A percentile compares a stretch with the other conserved stretches of the same genome.
Evolutionary conservation across 2,888 invertebrate species (phyloP).

Genomic region (Euclidia mi): DNA sequence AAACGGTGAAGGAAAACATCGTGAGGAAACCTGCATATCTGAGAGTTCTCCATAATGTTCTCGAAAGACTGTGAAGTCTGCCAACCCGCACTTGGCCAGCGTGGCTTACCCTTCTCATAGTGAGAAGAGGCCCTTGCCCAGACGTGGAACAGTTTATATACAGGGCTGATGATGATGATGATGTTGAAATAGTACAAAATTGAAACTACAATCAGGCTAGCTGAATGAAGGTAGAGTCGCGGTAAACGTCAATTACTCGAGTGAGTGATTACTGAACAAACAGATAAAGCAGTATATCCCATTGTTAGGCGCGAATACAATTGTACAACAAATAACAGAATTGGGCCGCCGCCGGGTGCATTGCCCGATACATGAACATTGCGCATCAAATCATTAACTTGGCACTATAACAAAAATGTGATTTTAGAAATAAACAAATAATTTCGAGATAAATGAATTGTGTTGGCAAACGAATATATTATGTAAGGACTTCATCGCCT

Average conservation of each 20-base stretch:
- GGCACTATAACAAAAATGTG: slow-evolving; percentile 60
- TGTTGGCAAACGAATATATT: slow-evolving; percentile 45
- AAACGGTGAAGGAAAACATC: no score
- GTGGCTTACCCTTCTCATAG: no score
- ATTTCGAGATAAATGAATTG: slow-evolving; percentile 50
- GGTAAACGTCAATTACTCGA: slow-evolving; percentile 21
- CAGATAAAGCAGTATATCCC: slow-evolving; percentile 40
- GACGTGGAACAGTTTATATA: no score
- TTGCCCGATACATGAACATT: slow-evolving; percentile 65
- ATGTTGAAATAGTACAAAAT: no score
- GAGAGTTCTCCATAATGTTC: no score
- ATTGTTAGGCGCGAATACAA: slow-evolving; percentile 20
- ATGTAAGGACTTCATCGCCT: slow-evolving; percentile 36
- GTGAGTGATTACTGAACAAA: slow-evolving; percentile 37
- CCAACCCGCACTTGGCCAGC: no score
- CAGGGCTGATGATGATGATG: no score
- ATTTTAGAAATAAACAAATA: slow-evolving; percentile 58
- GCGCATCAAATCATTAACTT: slow-evolving; percentile 52
- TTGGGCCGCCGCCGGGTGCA: slow-evolving; percentile 68
- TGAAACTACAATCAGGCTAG: no score
- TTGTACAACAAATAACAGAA: slow-evolving; percentile 56
- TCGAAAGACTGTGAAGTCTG: no score
- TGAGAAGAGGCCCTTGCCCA: no score
- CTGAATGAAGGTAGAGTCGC: no score
- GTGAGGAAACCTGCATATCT: no score